A percentile compares a stretch with the other conserved stretches of the same genome.
These are phyloP conservation scores for Shargacucullia verbasci DNA, from an alignment of 2,888 invertebrate genomes.

Conservation along the genomic window DNA sequence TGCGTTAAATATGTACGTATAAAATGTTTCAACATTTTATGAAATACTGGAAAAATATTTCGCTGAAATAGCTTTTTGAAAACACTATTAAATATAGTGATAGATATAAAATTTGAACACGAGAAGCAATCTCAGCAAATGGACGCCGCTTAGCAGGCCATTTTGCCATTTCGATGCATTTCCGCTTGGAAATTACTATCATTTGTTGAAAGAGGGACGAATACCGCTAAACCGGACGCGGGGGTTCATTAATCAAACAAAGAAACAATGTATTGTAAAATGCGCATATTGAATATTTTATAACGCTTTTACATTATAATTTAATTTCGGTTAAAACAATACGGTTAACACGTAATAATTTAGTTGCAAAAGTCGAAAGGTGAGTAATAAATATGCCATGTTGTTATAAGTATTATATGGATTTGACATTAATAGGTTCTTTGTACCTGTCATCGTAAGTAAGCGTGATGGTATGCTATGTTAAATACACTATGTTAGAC, in stretches of 20 bases:
- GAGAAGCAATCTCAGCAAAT: conserved; percentile 82
- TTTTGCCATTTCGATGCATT: conserved; percentile 87
- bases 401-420: too few relatives aligned
- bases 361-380: too few relatives aligned
- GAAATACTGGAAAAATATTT: conserved; percentile 51
- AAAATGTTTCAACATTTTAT: conserved; percentile 46
- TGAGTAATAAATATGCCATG: too few relatives aligned
- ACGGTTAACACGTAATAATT: not conserved
- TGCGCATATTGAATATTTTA: conserved; percentile 24
- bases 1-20: conserved; percentile 23
- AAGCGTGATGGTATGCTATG: too few relatives aligned
- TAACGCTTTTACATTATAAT: not conserved
- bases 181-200: conserved; percentile 85
- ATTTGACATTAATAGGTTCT: too few relatives aligned
- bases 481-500: too few relatives aligned
- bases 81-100: conserved; percentile 65
- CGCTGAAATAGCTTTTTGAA: conserved; percentile 52
- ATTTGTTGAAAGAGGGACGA: conserved; percentile 83
- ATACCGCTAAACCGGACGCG: conserved; percentile 72
- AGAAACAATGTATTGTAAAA: conserved; percentile 40
- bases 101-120: conserved; percentile 77
- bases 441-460: too few relatives aligned
- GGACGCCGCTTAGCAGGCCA: conserved; percentile 83
- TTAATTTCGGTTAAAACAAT: not conserved
- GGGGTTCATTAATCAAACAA: conserved; percentile 63